Evolutionary conservation across 1,140 invertebrate species (phyloP).

Genomic region (Drosophila pectinifera): DNA sequence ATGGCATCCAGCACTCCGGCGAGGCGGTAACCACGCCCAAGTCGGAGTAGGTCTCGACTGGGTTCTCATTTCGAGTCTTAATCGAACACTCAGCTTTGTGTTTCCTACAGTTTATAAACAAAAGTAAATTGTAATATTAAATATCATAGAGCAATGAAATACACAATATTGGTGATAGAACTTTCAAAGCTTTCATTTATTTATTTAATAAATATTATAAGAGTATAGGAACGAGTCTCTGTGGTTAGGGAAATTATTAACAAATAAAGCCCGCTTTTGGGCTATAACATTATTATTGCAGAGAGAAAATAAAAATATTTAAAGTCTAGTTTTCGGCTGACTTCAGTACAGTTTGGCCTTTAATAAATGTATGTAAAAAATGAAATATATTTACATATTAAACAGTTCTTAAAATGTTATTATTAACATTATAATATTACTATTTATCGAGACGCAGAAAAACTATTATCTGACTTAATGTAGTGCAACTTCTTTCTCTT

Average conservation of each 20-base stretch:
- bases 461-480: too few relatives aligned
- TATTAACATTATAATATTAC: too few relatives aligned
- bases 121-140: constrained; percentile 3
- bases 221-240: not conserved
- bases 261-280: constrained; percentile 5
- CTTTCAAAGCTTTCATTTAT: not conserved
- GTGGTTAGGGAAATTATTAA: not conserved
- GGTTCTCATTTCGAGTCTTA: not conserved
- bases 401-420: too few relatives aligned
- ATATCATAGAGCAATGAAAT: constrained; percentile 1
- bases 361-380: not conserved
- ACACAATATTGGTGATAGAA: constrained; percentile 5
- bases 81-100: not conserved
- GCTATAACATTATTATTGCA: not conserved
- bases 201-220: not conserved
- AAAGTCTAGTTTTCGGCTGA: constrained; percentile 13
- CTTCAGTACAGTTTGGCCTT: too few relatives aligned
- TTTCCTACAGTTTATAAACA: not conserved
- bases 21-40: constrained; percentile 19
- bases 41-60: constrained; percentile 2
- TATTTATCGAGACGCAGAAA: too few relatives aligned
- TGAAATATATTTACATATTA: not conserved
- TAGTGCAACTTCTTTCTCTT: too few relatives aligned
- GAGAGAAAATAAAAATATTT: not conserved
- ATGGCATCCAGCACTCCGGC: constrained; percentile 45